Conservation (phyloP, 2,888 invertebrate genomes). For the Gnatocerus cornutus region DNA sequence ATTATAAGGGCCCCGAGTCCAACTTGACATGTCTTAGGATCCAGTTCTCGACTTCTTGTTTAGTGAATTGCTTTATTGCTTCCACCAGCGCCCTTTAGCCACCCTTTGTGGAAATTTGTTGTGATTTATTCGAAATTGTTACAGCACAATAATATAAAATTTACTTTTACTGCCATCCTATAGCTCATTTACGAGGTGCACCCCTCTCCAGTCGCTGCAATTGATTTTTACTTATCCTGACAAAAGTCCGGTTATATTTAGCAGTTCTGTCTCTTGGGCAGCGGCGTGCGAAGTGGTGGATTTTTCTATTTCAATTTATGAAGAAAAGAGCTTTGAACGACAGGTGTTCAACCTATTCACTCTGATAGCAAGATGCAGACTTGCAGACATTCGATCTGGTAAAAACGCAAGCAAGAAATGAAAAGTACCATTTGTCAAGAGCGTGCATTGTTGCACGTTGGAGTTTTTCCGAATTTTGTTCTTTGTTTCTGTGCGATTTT, state of each 20-base stretch:
- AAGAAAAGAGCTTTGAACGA: no score
- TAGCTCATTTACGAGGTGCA: not conserved
- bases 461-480: not conserved
- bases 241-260: slow-evolving; percentile 2
- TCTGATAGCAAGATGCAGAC: no score
- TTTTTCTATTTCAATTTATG: no score
- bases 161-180: not conserved
- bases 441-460: no score
- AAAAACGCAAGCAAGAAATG: not conserved
- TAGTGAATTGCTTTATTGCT: slow-evolving; percentile 58
- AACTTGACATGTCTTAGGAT: slow-evolving; percentile 25
- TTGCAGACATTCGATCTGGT: not conserved
- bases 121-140: slow-evolving; percentile 55
- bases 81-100: slow-evolving; percentile 51
- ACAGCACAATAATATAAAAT: slow-evolving; percentile 54
- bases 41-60: slow-evolving; percentile 50
- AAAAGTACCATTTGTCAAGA: not conserved
- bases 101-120: slow-evolving; percentile 49
- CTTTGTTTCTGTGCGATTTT: not conserved
- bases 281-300: not conserved
- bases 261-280: not conserved
- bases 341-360: no score
- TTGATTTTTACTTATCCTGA: slow-evolving; percentile 11
- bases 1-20: slow-evolving; percentile 17
- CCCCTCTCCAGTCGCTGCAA: slow-evolving; percentile 3